Evolutionary conservation across 37 sponge, comb jelly and placozoan species (phyloP).

Genomic region (Chondrilla cf. caribensis): DNA sequence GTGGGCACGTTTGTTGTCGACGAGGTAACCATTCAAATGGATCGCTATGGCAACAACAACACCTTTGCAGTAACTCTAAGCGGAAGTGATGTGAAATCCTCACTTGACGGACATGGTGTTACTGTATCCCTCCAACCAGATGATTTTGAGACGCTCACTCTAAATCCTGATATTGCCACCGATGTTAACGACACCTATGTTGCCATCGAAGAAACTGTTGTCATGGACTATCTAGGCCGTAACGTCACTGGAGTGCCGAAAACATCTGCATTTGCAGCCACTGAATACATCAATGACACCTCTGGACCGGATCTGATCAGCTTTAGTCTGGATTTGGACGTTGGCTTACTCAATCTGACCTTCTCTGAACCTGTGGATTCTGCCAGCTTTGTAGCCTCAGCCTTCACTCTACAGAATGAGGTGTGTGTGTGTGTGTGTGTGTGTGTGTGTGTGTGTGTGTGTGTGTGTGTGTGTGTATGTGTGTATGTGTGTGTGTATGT

Average conservation of each 20-base stretch:
- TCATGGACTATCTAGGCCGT: slow-evolving; percentile 68
- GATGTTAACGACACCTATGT: slow-evolving; percentile 58
- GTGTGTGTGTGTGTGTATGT: too few species aligned
- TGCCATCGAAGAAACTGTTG: slow-evolving; percentile 32
- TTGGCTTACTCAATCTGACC: slow-evolving; percentile 65
- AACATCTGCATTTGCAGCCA: slow-evolving; percentile 31
- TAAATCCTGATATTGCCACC: slow-evolving; percentile 47
- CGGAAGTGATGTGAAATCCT: slow-evolving; percentile 23
- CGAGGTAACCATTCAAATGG: slow-evolving; percentile 56
- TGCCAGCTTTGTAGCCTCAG: slow-evolving; percentile 45
- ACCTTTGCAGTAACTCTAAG: slow-evolving; percentile 35
- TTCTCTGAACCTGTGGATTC: slow-evolving; percentile 84
- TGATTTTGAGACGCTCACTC: slow-evolving; percentile 51
- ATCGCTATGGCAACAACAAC: background rate
- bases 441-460: too few species aligned
- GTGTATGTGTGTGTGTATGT: too few species aligned
- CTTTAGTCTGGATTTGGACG: slow-evolving; percentile 66
- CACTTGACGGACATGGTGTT: slow-evolving; percentile 51
- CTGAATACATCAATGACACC: slow-evolving; percentile 39
- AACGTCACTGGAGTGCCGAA: slow-evolving; percentile 26
- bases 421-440: background rate
- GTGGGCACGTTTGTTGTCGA: slow-evolving; percentile 27
- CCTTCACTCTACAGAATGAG: slow-evolving; percentile 44
- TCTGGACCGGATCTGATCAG: slow-evolving; percentile 47
- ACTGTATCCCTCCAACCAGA: slow-evolving; percentile 30